phyloP scores from a whole-genome alignment of 2,888 invertebrate species.

The Cataglyphis livida region DNA sequence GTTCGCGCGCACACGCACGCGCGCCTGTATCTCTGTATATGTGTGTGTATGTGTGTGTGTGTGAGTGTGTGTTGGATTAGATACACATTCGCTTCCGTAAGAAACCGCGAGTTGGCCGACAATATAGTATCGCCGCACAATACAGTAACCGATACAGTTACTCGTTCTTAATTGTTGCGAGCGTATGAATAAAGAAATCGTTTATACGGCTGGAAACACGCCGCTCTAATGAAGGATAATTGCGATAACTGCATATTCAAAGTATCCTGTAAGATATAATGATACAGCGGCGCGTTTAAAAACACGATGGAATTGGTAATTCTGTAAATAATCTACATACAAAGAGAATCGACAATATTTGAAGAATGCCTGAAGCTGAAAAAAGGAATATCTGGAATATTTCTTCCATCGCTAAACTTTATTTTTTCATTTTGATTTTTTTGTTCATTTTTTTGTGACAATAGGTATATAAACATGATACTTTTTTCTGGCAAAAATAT shows the following conservation, averaged over 20 bases:
- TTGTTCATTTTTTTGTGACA: too few species aligned
- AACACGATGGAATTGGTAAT: neutral
- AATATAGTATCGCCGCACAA: conserved; percentile 59
- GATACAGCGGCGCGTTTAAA: neutral
- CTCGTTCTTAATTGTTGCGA: conserved; percentile 66
- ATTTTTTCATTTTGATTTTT: too few species aligned
- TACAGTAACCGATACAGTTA: conserved; percentile 74
- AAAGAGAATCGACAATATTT: neutral
- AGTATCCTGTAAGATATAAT: neutral
- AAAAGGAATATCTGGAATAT: neutral
- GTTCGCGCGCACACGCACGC: conserved; percentile 55
- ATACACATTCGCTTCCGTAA: conserved; percentile 11
- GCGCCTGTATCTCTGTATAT: neutral
- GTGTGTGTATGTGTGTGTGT: conserved; percentile 8
- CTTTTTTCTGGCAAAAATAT: neutral
- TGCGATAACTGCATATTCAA: conserved; percentile 25
- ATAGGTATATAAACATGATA: neutral
- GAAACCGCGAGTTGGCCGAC: conserved; percentile 57
- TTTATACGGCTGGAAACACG: conserved; percentile 42
- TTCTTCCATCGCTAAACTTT: neutral
- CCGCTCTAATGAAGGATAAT: conserved; percentile 41
- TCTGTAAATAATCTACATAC: neutral
- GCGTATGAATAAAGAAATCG: conserved; percentile 58
- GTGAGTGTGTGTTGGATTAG: conserved; percentile 32
- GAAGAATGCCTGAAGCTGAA: neutral